These are phyloP conservation scores for Chirona hameri DNA, from an alignment of 2,888 invertebrate genomes.

Conservation along the genomic window DNA sequence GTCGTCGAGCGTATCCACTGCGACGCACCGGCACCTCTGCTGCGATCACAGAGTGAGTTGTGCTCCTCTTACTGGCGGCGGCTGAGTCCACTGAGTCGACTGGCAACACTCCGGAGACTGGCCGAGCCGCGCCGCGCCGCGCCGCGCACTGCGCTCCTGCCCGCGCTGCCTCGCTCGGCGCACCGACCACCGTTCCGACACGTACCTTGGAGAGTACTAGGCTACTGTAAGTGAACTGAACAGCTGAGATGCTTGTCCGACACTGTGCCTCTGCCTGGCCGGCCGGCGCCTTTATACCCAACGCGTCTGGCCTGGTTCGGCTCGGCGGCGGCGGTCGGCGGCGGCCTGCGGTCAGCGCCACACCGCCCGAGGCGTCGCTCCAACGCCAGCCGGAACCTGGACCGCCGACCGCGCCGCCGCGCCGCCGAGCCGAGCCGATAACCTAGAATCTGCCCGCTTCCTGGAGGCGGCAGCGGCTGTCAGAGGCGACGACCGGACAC, in stretches of 20 bases:
- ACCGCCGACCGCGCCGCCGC: background rate
- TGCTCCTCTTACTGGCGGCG: background rate
- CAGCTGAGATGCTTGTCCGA: background rate
- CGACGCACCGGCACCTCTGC: too few relatives aligned
- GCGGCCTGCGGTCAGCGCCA: background rate
- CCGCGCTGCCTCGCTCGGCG: background rate
- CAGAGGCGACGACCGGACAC: background rate
- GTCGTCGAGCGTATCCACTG: too few relatives aligned
- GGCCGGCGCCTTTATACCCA: background rate
- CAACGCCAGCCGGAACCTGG: too few relatives aligned
- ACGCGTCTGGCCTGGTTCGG: background rate
- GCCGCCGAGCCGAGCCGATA: background rate
- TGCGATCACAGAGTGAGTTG: too few relatives aligned
- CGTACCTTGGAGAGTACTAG: slow-evolving; percentile 9
- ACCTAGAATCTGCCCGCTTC: slow-evolving; percentile 3
- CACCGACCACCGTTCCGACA: background rate
- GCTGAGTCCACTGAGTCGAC: background rate
- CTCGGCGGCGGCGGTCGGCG: background rate
- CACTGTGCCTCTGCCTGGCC: background rate
- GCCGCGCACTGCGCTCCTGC: background rate
- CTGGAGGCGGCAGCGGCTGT: background rate
- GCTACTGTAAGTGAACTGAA: background rate
- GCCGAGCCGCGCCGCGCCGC: background rate
- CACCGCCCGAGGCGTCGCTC: background rate
- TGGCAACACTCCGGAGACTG: background rate